These are phyloP conservation scores for Linepithema humile DNA, from an alignment of 1,140 invertebrate species.

Conservation along the genomic window DNA sequence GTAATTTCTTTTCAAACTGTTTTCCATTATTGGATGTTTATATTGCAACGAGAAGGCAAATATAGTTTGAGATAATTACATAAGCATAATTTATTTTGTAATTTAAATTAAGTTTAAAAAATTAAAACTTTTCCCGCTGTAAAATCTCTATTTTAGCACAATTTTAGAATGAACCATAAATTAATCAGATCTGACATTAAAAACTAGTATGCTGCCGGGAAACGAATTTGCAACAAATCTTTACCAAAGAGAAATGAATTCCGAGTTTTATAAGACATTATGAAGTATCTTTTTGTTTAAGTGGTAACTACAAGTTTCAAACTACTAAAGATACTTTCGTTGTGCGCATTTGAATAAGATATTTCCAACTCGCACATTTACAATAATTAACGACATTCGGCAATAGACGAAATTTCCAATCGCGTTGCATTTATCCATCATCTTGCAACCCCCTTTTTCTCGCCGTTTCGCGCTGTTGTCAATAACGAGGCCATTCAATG, in stretches of 20 bases:
- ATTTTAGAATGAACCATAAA: background rate
- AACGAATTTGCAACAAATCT: background rate
- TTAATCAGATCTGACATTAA: background rate
- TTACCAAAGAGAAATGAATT: background rate
- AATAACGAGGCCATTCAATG: constrained; percentile 78
- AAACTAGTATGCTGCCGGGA: background rate
- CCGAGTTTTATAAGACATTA: background rate
- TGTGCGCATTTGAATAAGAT: background rate
- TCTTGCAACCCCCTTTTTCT: background rate
- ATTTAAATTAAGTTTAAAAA: background rate
- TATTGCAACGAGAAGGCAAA: background rate
- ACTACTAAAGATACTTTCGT: background rate
- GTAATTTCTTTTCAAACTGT: background rate
- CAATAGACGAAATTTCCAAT: constrained; percentile 18
- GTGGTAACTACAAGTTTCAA: too few relatives aligned
- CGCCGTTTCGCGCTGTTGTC: background rate
- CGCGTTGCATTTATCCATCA: constrained; percentile 14
- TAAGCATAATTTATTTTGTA: background rate
- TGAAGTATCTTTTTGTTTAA: background rate
- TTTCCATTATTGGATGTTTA: background rate
- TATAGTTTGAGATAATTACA: background rate
- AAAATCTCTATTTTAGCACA: background rate
- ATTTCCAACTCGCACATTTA: background rate
- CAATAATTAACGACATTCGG: constrained; percentile 21
- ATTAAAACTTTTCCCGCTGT: too few relatives aligned